Percentiles rank a stretch among this genome's conserved stretches.
These are phyloP conservation scores for Neoarius graeffei DNA, from an alignment of 2,113 vertebrate genomes.

Conservation along the genomic window DNA sequence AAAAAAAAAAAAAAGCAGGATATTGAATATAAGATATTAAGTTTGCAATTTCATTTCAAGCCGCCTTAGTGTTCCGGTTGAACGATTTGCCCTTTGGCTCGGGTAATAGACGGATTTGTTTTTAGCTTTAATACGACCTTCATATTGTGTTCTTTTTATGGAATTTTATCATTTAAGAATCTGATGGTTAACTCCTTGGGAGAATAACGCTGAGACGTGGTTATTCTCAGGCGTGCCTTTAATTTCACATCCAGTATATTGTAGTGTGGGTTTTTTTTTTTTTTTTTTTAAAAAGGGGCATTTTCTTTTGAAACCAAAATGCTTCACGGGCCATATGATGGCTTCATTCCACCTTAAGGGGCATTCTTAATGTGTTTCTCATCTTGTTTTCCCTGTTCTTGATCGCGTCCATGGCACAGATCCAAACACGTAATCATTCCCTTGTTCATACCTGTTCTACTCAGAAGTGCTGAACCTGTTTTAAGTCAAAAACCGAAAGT, in stretches of 20 bases:
- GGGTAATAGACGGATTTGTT: neutral
- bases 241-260: neutral
- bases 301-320: neutral
- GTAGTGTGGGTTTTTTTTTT: neutral
- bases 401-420: neutral
- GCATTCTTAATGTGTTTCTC: neutral
- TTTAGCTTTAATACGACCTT: constrained; percentile 2
- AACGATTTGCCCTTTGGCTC: constrained; percentile 42
- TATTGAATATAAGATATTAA: constrained; percentile 55
- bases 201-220: neutral
- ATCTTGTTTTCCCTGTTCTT: neutral
- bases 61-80: constrained; percentile 40
- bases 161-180: constrained; percentile 15
- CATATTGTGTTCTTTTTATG: constrained; percentile 5
- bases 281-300: too few relatives aligned
- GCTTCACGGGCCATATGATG: neutral
- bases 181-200: neutral
- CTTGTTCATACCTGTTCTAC: too few relatives aligned
- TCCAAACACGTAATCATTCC: neutral
- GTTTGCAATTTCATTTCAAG: constrained; percentile 50
- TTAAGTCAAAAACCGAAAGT: neutral
- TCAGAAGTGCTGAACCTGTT: constrained; percentile 3
- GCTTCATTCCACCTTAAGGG: neutral
- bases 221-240: neutral
- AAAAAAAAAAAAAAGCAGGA: constrained; percentile 30